phyloP scores from a whole-genome alignment of 1,140 invertebrate species.

The Drosophila guanche region DNA sequence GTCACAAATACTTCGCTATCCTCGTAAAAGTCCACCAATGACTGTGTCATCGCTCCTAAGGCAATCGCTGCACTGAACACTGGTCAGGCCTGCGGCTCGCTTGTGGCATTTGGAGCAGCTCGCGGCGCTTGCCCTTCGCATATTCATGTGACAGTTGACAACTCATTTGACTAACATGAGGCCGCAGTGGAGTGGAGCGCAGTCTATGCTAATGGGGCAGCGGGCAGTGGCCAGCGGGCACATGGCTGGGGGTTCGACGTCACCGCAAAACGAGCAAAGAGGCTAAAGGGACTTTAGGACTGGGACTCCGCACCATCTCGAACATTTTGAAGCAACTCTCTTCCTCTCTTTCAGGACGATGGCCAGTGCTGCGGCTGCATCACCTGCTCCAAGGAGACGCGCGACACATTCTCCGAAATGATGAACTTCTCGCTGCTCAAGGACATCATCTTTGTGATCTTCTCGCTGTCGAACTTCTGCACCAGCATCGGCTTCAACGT shows the following conservation, averaged over 20 bases:
- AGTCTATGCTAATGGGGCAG: too few relatives aligned
- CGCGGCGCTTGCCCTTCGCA: too few relatives aligned
- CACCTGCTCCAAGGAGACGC: conserved; percentile 85
- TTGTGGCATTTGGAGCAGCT: conserved; percentile 7
- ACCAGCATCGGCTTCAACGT: conserved; percentile 98
- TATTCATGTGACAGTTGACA: too few relatives aligned
- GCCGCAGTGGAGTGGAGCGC: too few relatives aligned
- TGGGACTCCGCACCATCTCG: too few relatives aligned
- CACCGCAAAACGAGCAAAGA: too few relatives aligned
- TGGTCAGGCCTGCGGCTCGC: too few relatives aligned
- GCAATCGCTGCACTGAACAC: background rate
- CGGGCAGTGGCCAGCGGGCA: too few relatives aligned
- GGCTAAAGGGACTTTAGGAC: too few relatives aligned
- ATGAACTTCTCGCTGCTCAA: conserved; percentile 92
- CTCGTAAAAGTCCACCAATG: conserved; percentile 85
- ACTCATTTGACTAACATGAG: too few relatives aligned
- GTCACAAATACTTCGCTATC: conserved; percentile 88
- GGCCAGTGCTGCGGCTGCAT: conserved; percentile 84
- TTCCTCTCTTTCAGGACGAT: conserved; percentile 50
- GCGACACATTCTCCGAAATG: conserved; percentile 91
- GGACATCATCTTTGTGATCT: conserved; percentile 95
- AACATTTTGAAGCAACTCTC: too few relatives aligned
- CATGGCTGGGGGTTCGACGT: too few relatives aligned
- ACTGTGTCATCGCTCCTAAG: background rate
- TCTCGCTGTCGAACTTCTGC: conserved; percentile 96